Evolutionary conservation across 2,888 invertebrate species (phyloP).

Genomic region (Xanthorhoe designata): DNA sequence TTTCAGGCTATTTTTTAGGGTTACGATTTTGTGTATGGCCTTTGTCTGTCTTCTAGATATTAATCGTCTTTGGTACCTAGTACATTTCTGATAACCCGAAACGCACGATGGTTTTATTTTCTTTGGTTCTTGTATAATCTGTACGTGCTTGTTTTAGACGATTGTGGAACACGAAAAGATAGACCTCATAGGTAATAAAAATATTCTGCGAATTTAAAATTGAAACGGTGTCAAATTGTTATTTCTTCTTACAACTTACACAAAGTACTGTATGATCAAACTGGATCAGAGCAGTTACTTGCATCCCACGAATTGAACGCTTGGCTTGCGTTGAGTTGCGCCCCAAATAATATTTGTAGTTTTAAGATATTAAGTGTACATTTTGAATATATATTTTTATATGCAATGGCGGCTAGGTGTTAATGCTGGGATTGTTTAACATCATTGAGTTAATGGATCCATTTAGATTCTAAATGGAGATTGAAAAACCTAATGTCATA

Average conservation of each 20-base stretch:
- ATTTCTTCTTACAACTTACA: too few species aligned
- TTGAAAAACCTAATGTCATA: neutral
- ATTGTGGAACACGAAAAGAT: neutral
- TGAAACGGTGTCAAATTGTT: neutral
- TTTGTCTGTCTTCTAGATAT: too few species aligned
- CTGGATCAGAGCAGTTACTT: too few species aligned
- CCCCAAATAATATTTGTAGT: slow-evolving; percentile 1
- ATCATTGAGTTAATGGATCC: neutral
- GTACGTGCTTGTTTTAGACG: neutral
- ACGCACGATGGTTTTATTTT: neutral
- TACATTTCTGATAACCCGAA: too few species aligned
- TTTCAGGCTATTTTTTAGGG: too few species aligned
- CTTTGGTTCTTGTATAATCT: neutral
- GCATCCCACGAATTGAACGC: neutral
- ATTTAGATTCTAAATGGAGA: neutral
- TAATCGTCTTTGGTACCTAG: too few species aligned
- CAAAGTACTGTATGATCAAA: too few species aligned
- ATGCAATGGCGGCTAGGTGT: slow-evolving; percentile 41
- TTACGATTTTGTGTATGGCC: too few species aligned
- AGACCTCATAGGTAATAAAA: neutral
- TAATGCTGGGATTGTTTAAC: slow-evolving; percentile 11
- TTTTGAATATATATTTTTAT: slow-evolving; percentile 46
- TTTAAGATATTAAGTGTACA: slow-evolving; percentile 36
- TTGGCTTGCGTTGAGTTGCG: neutral
- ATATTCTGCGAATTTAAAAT: too few species aligned